Conservation (phyloP, 2,888 invertebrate genomes). For the Phasia obesa region DNA sequence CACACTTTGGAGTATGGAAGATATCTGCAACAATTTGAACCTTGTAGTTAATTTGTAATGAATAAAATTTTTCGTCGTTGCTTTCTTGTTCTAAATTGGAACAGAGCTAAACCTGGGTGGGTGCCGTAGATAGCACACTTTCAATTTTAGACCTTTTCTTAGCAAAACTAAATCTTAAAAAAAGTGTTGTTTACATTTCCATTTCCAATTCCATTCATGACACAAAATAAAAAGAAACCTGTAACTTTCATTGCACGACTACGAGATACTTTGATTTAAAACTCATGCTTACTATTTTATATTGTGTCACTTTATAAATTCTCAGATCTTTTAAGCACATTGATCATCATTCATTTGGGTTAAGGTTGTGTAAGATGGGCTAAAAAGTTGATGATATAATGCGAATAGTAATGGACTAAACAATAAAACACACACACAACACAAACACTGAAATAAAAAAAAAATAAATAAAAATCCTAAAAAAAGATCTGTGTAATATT, state of each 20-base stretch:
- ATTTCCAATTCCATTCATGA: constrained; percentile 42
- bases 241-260: constrained; percentile 46
- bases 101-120: too few relatives aligned
- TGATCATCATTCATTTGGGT: constrained; percentile 50
- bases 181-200: constrained; percentile 37
- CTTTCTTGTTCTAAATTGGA: too few relatives aligned
- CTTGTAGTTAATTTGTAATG: too few relatives aligned
- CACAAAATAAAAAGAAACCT: constrained; percentile 40
- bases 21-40: too few relatives aligned
- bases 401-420: constrained; percentile 59
- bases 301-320: constrained; percentile 80
- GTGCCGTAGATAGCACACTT: constrained; percentile 44
- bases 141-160: not conserved
- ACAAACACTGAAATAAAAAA: too few relatives aligned
- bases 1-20: too few relatives aligned
- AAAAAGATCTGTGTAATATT: constrained; percentile 62
- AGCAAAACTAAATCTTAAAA: constrained; percentile 8
- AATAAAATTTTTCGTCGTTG: too few relatives aligned
- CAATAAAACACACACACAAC: too few relatives aligned
- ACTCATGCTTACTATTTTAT: constrained; percentile 57
- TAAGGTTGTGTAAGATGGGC: constrained; percentile 11
- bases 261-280: constrained; percentile 43
- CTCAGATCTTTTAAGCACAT: constrained; percentile 69
- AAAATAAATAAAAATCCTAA: too few relatives aligned
- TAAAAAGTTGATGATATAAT: constrained; percentile 30